Evolutionary conservation across 1,140 invertebrate genomes (phyloP).

Genomic region (Oryctes rhinoceros): DNA sequence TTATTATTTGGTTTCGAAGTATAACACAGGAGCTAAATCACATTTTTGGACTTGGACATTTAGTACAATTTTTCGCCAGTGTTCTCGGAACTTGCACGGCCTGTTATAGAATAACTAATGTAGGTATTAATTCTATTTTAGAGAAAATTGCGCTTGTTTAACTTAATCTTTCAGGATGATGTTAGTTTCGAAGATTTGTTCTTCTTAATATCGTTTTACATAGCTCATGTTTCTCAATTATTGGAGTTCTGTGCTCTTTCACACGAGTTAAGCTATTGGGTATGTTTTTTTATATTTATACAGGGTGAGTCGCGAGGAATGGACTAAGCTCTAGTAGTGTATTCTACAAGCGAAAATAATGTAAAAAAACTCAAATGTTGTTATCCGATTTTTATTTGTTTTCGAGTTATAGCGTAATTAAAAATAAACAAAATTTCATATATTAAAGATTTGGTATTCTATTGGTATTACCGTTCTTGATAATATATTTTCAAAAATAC

Average conservation of each 20-base stretch:
- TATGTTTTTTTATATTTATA: not conserved
- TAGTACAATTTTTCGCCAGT: slow-evolving; percentile 12
- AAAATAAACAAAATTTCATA: no score
- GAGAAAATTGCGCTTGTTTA: not conserved
- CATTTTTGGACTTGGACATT: not conserved
- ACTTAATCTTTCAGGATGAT: not conserved
- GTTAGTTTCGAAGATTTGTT: not conserved
- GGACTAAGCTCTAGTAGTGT: no score
- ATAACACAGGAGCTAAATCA: not conserved
- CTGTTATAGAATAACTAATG: not conserved
- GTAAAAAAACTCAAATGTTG: no score
- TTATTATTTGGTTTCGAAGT: not conserved
- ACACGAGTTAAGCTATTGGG: slow-evolving; percentile 27
- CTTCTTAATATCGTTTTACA: not conserved
- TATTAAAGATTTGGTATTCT: no score
- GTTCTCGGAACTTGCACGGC: slow-evolving; percentile 3
- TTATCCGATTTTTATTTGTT: no score
- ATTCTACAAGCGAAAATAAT: no score
- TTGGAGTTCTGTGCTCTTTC: slow-evolving; percentile 8
- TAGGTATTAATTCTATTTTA: not conserved
- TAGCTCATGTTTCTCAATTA: slow-evolving; percentile 20
- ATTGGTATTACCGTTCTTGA: no score
- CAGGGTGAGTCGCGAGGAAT: no score
- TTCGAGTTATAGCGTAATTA: no score
- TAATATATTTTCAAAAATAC: no score